Conservation (phyloP, 2,888 invertebrate species). For the Drosophila rubida region DNA sequence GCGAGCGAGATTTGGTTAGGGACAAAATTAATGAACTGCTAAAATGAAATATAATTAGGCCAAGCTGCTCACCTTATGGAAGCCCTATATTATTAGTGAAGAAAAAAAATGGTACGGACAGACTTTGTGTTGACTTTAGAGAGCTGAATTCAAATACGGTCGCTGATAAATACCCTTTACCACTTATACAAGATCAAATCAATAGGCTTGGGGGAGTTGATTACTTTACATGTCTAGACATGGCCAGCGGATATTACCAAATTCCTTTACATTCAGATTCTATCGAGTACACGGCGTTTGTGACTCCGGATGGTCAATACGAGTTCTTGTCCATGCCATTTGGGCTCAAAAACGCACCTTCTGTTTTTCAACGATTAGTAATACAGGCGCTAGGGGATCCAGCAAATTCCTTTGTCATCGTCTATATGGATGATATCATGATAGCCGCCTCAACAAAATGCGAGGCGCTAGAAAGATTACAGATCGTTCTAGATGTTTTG, state of each 20-base stretch:
- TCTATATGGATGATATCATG: constrained; percentile 17
- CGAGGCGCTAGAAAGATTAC: constrained; percentile 20
- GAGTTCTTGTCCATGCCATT: constrained; percentile 11
- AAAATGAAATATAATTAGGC: constrained; percentile 3
- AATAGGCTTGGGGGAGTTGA: neutral
- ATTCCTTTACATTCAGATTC: neutral
- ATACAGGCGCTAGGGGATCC: constrained; percentile 19
- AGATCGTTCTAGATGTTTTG: constrained; percentile 14
- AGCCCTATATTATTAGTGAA: constrained; percentile 11
- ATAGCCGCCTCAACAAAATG: constrained; percentile 14
- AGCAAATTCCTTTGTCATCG: constrained; percentile 12
- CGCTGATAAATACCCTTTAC: constrained; percentile 3
- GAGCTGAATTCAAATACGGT: constrained; percentile 16
- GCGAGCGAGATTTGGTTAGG: constrained; percentile 4
- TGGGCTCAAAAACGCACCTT: constrained; percentile 7
- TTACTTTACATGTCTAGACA: constrained; percentile 3
- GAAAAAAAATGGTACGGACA: constrained; percentile 5
- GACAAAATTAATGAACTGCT: constrained; percentile 10
- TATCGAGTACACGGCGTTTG: constrained; percentile 10
- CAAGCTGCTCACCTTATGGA: constrained; percentile 5
- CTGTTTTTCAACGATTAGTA: constrained; percentile 16
- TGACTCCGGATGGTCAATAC: constrained; percentile 2
- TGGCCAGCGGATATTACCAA: neutral
- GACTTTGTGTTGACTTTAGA: constrained; percentile 17
- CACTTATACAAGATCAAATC: neutral